Evolutionary conservation across 2,797 vertebrate genomes (phyloP).

Genomic region (Pteropus rufus): DNA sequence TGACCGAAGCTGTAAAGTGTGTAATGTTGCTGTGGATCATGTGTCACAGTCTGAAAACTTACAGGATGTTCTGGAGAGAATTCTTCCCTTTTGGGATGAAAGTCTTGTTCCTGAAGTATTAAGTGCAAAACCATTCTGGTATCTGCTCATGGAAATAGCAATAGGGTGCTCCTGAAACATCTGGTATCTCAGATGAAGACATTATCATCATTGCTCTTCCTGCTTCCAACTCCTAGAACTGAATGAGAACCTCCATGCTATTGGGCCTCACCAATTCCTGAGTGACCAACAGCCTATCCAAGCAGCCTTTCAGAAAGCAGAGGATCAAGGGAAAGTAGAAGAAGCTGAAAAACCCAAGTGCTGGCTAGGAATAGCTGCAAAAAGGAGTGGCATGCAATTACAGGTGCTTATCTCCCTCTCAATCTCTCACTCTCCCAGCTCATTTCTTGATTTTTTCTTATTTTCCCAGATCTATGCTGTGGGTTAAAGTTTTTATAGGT

Average conservation of each 20-base stretch:
- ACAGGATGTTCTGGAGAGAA: conserved; percentile 93
- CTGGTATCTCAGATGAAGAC: conserved; percentile 91
- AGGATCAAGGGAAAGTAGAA: conserved; percentile 96
- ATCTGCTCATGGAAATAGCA: conserved; percentile 97
- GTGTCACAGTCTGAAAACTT: conserved; percentile 94
- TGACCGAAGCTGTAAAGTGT: conserved; percentile 90
- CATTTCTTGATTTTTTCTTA: too few species aligned
- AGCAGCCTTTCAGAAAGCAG: conserved; percentile 96
- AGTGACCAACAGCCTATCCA: conserved; percentile 94
- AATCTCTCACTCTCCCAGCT: too few species aligned
- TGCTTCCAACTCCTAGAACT: conserved; percentile 89
- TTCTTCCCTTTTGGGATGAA: conserved; percentile 94
- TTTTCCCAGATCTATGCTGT: conserved; percentile 6
- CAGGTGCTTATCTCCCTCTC: background rate
- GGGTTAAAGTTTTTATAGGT: background rate
- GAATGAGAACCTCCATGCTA: conserved; percentile 90
- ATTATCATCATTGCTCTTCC: conserved; percentile 93
- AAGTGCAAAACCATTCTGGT: conserved; percentile 91
- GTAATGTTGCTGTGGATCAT: conserved; percentile 87
- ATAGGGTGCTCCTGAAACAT: conserved; percentile 95
- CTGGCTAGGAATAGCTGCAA: background rate
- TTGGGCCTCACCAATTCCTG: conserved; percentile 91
- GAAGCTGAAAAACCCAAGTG: conserved; percentile 57
- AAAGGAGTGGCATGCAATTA: background rate
- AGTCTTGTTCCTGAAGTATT: conserved; percentile 92